These are phyloP conservation scores for Pardosa pseudoannulata DNA, from an alignment of 2,888 invertebrate species.

Conservation along the genomic window DNA sequence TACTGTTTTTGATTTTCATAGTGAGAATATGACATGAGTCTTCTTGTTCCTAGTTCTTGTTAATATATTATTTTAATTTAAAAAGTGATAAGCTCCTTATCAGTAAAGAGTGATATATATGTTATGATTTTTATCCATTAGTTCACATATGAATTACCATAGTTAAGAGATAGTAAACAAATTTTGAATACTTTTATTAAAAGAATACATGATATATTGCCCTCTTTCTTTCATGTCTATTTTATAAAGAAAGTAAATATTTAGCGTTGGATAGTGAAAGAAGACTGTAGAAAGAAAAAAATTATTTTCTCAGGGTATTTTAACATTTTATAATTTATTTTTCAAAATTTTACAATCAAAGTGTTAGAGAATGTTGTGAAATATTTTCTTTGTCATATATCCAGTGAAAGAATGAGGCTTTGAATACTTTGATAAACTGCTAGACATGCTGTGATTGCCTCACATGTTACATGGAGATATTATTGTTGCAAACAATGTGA, in stretches of 20 bases:
- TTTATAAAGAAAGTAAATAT: no score
- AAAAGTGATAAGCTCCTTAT: background rate
- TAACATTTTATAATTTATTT: no score
- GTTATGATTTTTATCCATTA: background rate
- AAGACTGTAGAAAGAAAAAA: no score
- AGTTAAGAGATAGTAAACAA: no score
- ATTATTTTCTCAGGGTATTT: no score
- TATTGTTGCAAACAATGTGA: conserved; percentile 30
- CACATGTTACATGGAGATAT: background rate
- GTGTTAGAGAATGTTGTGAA: background rate
- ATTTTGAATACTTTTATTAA: no score
- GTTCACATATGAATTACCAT: no score
- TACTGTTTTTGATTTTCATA: background rate
- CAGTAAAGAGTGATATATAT: background rate
- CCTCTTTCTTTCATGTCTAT: no score
- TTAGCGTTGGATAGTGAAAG: no score
- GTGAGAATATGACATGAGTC: background rate
- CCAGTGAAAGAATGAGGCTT: background rate
- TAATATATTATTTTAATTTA: background rate
- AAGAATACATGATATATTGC: no score
- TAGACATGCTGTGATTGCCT: background rate
- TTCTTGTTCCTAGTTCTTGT: conserved; percentile 24
- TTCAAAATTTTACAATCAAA: no score
- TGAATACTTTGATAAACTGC: background rate
- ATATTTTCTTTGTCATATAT: background rate